Evolutionary conservation across 2,113 vertebrate species (phyloP).

Genomic region (Mesocricetus auratus): DNA sequence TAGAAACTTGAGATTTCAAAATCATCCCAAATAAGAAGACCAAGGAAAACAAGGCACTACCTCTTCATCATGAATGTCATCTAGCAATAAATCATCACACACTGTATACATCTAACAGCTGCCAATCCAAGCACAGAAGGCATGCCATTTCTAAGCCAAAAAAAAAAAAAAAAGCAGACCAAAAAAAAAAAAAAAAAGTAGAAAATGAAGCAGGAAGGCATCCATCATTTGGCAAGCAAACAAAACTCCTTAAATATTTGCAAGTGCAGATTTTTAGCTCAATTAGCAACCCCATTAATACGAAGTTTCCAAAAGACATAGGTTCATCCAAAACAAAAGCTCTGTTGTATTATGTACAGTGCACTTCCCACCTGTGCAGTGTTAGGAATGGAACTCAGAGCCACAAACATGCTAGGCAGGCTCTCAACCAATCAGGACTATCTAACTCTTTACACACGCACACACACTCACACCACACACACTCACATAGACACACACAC

Average conservation of each 20-base stretch:
- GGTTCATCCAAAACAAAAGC: slow-evolving; percentile 6
- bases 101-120: background rate
- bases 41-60: background rate
- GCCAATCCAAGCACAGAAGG: background rate
- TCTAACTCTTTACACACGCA: background rate
- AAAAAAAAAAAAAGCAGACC: background rate
- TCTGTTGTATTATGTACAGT: background rate
- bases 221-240: background rate
- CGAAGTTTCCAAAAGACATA: background rate
- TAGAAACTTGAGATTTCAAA: slow-evolving; percentile 56
- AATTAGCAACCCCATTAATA: slow-evolving; percentile 3
- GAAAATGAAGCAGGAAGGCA: background rate
- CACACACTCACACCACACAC: background rate
- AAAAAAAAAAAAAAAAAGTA: background rate
- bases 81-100: background rate
- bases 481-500: background rate
- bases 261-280: background rate
- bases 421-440: background rate
- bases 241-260: background rate
- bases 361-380: background rate
- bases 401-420: background rate
- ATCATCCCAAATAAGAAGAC: background rate
- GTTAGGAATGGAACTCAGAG: background rate
- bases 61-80: background rate
- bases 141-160: background rate